These are phyloP conservation scores for Spisula subtruncata DNA, from an alignment of 2,888 invertebrate species.

Conservation along the genomic window DNA sequence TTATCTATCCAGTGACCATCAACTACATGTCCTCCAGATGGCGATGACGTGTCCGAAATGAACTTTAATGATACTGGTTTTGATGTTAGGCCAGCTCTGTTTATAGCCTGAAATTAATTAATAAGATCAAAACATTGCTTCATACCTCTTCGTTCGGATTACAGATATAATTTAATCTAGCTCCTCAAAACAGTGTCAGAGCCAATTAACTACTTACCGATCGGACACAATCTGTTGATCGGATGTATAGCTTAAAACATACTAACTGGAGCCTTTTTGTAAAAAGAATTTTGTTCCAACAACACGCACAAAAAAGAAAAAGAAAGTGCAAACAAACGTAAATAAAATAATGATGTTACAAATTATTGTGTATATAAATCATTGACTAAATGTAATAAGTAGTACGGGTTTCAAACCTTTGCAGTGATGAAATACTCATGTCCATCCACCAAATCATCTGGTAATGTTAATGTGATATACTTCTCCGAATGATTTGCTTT, in stretches of 20 bases:
- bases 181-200: no score
- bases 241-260: neutral
- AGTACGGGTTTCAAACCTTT: constrained; percentile 26
- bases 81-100: constrained; percentile 54
- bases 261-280: neutral
- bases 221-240: no score
- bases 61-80: constrained; percentile 26
- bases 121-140: neutral
- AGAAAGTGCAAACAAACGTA: no score
- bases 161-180: no score
- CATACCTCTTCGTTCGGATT: no score
- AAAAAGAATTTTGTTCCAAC: neutral
- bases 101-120: constrained; percentile 42
- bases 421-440: constrained; percentile 40
- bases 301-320: neutral
- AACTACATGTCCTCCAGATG: constrained; percentile 57
- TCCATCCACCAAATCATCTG: constrained; percentile 36
- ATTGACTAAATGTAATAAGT: neutral
- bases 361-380: neutral
- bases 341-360: neutral
- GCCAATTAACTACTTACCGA: no score
- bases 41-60: constrained; percentile 48
- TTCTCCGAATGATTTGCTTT: constrained; percentile 6
- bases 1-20: constrained; percentile 44
- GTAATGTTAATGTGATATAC: neutral